Conservation (phyloP, 2,113 vertebrate genomes). For the Nesoenas mayeri region DNA sequence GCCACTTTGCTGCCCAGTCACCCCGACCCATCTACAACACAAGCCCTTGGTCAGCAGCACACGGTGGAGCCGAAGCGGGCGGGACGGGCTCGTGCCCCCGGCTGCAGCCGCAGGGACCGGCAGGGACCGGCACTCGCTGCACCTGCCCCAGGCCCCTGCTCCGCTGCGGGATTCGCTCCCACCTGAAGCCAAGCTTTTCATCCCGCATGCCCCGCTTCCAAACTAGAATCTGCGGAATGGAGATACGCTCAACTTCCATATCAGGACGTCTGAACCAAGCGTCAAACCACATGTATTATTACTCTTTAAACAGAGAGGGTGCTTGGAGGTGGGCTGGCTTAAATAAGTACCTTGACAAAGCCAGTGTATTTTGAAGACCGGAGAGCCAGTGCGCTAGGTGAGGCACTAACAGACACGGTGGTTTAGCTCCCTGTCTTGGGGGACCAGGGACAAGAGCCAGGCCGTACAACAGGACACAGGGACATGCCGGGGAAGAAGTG, state of each 20-base stretch:
- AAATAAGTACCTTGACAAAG: background rate
- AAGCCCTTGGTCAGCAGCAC: too few species aligned
- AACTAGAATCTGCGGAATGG: background rate
- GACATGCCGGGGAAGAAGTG: too few species aligned
- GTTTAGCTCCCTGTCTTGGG: background rate
- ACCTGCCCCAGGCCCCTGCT: background rate
- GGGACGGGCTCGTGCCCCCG: too few species aligned
- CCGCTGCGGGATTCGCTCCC: background rate
- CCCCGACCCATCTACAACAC: fast-evolving
- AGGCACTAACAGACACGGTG: background rate
- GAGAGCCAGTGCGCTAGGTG: fast-evolving
- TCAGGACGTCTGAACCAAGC: background rate
- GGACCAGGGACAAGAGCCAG: background rate
- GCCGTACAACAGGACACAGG: fast-evolving
- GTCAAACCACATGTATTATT: fast-evolving
- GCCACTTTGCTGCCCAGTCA: fast-evolving
- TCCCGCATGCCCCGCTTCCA: background rate
- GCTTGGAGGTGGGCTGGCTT: background rate
- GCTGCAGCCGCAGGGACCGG: fast-evolving
- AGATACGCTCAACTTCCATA: fast-evolving
- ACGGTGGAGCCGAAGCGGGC: too few species aligned
- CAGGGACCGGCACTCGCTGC: fast-evolving
- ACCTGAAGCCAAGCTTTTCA: background rate
- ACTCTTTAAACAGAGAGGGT: too few species aligned
- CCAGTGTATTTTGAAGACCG: too few species aligned